These are phyloP conservation scores for Rotaria socialis DNA, from an alignment of 2,888 invertebrate genomes.

Conservation along the genomic window DNA sequence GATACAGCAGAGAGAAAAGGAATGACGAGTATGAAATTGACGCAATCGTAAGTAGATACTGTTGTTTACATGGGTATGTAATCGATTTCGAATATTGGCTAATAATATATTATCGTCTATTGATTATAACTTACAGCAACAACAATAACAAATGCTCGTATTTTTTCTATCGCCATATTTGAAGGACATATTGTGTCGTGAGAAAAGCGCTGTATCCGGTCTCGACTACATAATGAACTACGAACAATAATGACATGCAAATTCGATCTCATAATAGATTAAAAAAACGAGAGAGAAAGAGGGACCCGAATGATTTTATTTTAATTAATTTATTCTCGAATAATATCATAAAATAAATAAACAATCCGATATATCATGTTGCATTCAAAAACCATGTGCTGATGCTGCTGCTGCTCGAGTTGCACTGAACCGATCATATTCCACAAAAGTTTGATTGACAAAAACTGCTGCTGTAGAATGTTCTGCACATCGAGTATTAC, in stretches of 20 bases:
- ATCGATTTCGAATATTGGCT: background rate
- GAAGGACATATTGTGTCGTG: constrained; percentile 8
- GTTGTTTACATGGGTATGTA: background rate
- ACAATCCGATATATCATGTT: background rate
- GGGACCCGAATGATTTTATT: background rate
- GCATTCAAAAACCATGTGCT: background rate
- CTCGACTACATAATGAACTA: background rate
- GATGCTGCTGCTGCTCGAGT: background rate
- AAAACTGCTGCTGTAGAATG: background rate
- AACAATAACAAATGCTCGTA: background rate
- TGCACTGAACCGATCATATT: no score
- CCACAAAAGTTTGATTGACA: background rate
- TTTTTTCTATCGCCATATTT: background rate
- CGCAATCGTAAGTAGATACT: background rate
- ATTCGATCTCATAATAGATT: background rate
- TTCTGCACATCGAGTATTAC: background rate
- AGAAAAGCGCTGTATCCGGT: constrained; percentile 12
- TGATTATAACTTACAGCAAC: background rate
- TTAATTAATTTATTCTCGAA: background rate
- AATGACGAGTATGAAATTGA: background rate
- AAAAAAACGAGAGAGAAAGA: background rate
- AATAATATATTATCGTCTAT: background rate
- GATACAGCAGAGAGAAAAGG: background rate
- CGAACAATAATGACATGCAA: constrained; percentile 9
- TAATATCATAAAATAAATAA: background rate